Conservation (phyloP, 2,797 vertebrate genomes). For the Malacoraja senta region DNA sequence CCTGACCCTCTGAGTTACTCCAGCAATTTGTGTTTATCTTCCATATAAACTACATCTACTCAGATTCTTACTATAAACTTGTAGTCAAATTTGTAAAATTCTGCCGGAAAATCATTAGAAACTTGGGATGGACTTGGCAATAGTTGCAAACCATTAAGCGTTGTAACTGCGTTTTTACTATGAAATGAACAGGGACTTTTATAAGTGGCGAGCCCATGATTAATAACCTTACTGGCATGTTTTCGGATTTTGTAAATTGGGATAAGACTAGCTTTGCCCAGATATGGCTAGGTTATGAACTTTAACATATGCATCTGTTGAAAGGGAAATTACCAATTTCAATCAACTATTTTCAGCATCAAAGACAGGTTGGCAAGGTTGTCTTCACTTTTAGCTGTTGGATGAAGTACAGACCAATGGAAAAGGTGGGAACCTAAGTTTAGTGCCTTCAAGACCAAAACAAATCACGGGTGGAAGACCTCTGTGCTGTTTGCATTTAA, state of each 20-base stretch:
- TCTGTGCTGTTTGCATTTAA: neutral
- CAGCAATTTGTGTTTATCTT: too few species aligned
- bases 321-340: neutral
- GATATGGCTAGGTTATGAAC: neutral
- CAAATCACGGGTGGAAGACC: neutral
- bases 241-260: neutral
- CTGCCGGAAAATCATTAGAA: neutral
- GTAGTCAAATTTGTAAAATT: neutral
- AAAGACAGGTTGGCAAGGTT: neutral
- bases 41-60: too few species aligned
- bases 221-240: neutral
- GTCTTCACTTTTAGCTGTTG: neutral
- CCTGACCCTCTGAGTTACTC: too few species aligned
- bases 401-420: neutral
- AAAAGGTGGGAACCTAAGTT: neutral
- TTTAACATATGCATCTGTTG: neutral
- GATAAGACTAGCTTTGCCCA: neutral
- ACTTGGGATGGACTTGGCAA: neutral
- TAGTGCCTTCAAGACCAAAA: neutral
- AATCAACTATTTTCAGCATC: neutral
- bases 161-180: neutral
- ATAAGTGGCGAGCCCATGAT: too few species aligned
- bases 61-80: neutral
- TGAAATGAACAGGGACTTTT: neutral
- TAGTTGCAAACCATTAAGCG: neutral